These are phyloP conservation scores for Seira sanloemensis DNA, from an alignment of 2,888 invertebrate genomes.

Conservation along the genomic window DNA sequence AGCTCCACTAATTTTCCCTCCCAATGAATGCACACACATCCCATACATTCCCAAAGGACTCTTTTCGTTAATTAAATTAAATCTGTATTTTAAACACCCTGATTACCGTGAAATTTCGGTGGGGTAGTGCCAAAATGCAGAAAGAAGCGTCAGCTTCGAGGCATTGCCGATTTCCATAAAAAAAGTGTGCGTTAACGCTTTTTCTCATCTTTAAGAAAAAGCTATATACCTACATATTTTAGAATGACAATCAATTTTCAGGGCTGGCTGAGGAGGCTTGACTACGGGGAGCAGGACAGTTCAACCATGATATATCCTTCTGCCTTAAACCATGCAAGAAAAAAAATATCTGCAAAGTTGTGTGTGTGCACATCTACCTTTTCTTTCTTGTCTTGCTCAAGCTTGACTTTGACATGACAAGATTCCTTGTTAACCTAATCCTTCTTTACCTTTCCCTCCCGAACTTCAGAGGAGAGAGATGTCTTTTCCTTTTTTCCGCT, in stretches of 20 bases:
- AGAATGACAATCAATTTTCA: constrained; percentile 30
- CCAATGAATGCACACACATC: no score
- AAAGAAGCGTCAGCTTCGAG: background rate
- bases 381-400: background rate
- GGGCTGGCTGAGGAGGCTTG: constrained; percentile 6
- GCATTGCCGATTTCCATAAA: background rate
- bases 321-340: background rate
- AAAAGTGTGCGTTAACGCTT: no score
- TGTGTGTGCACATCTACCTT: no score
- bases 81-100: background rate
- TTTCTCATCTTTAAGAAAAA: no score
- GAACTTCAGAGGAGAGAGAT: no score
- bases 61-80: constrained; percentile 9
- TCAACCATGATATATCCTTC: no score
- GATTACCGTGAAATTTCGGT: background rate
- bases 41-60: no score
- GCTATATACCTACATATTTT: background rate
- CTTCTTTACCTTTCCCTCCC: background rate
- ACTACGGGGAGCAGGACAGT: background rate
- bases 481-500: background rate
- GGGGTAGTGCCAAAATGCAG: background rate
- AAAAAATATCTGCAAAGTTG: no score
- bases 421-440: background rate
- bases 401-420: constrained; percentile 19
- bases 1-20: no score